Evolutionary conservation across 2,113 vertebrate species (phyloP), one percentile per base, ranked within the genome.

Genomic region (Lophotis ruficrista): DNA sequence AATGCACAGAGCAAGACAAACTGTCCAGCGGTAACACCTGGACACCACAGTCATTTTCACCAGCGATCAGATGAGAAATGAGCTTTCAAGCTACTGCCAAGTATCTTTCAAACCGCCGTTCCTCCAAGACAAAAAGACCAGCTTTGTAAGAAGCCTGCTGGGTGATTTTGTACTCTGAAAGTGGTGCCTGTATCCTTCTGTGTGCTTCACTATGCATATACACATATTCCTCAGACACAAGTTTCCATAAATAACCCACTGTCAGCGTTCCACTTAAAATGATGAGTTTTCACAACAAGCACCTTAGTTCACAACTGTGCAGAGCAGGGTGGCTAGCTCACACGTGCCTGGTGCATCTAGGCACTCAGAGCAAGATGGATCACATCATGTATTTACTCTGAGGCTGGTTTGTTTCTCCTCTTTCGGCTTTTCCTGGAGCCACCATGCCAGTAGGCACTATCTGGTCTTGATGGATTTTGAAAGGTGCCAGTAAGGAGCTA

Each of bases 11-110:
- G 33, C 33, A 71, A 87, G 84, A 75, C 73, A 87, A 96, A 89
- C 45, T 18, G 72, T 47, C 64, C 89, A 78, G 69, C 87, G 94
- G 73, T 38, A 82, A 22, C 94, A 96, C 80, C 93, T 96, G 94
- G 83, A 77, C 35, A 53, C 72, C 68, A 33, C 51, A 61, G 45
- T 14, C 18, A 27, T 79, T 93, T 88, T 79, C 60, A 70, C 51
- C 60, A 73, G 14, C 2, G 25, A 20, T 58, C n/a, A 92, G 51
- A 90, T 13, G 64, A 76, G 64, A 89, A 93, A 28, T 5, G 51
- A 66, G 31, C 60, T 94, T 90, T 81, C 76, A 50, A 83, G n/a
- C n/a, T 47, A 51, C 23, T 10, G 9, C 54, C 68, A 87, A 90
- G 27, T 68, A 58, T 41, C 70, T 80, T 90, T 83, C 58, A 90